Evolutionary conservation across 2,113 vertebrate genomes (phyloP), one percentile per base, ranked within the genome.

Genomic region (Megaleporinus macrocephalus): DNA sequence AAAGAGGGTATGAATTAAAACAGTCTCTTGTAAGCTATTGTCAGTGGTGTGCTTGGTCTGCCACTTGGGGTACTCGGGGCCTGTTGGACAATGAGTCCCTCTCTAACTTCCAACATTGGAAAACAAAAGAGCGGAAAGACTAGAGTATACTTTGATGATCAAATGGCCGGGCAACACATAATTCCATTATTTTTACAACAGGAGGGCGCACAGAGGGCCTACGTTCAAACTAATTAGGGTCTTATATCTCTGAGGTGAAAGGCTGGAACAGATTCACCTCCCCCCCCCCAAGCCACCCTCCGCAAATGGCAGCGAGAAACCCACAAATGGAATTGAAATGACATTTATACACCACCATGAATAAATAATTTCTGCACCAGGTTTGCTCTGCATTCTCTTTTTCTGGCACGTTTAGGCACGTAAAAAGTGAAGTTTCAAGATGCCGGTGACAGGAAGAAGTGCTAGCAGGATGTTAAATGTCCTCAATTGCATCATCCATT

Each of bases 1-100:
- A 92, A 91, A 75, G 86, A 91, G 91, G 92, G 93, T 93, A 93
- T 93, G 93, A 94, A 94, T 95, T 94, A 93, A 95, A 94, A 95
- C 92, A 94, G 93, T 94, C 90, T 94, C 93, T 94, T 93, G 93
- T 93, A 89, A 86, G 86, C 83, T 77, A 91, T 93, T 94, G 93
- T 94, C 89, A 91, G 91, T 83, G 86, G 89, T 86, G 88, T 91
- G 89, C 91, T 92, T 91, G 90, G 90, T 86, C 88, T 87, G 84
- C 89, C 92, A 91, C 92, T 94, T 93, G 90, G 93, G 87, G 88
- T 86, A 90, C 87, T 87, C 86, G 90, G 87, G 83, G 83, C 84
- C 89, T 78, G 87, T 91, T 83, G 61, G 82, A 88, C 88, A 85
- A 87, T 78, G 86, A 89, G 79, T 82, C 86, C 84, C 86, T 90